Evolutionary conservation across 2,888 invertebrate genomes (phyloP).

Genomic region (Acleris sparsana): DNA sequence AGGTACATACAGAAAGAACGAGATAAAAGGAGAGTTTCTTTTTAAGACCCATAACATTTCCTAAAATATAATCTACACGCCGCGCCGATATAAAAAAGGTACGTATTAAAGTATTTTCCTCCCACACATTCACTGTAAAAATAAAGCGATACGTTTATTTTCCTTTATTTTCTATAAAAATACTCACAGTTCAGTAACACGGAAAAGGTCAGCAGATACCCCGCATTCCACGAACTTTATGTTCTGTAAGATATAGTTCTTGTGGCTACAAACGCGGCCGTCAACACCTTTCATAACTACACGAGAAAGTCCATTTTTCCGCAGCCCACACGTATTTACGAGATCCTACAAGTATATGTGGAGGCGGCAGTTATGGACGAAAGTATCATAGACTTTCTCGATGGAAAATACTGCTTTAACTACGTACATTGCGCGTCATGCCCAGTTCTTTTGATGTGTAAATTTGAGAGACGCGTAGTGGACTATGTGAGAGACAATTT

Average conservation of each 20-base stretch:
- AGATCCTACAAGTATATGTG: constrained; percentile 15
- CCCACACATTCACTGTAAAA: constrained; percentile 4
- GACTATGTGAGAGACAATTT: constrained; percentile 13
- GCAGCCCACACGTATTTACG: not conserved
- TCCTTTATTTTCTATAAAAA: constrained; percentile 34
- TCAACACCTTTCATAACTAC: not conserved
- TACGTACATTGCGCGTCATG: constrained; percentile 12
- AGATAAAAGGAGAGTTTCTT: no score
- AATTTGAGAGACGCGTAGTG: constrained; percentile 11
- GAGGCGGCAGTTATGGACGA: constrained; percentile 23
- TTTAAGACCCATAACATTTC: not conserved
- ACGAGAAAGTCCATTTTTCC: constrained; percentile 4
- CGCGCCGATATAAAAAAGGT: not conserved
- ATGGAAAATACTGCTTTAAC: constrained; percentile 2
- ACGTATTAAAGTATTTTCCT: not conserved
- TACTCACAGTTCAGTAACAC: constrained; percentile 24
- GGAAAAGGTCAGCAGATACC: constrained; percentile 31
- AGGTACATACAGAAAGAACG: no score
- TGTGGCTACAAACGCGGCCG: constrained; percentile 1
- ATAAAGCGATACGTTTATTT: constrained; percentile 16
- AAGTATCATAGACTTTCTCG: constrained; percentile 17
- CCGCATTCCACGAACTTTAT: constrained; percentile 35
- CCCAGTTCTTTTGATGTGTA: not conserved
- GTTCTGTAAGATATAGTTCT: constrained; percentile 27
- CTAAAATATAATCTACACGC: not conserved